Percentiles rank a stretch among this genome's conserved stretches.
These are phyloP conservation scores for Berghia stephanieae DNA, from an alignment of 1,140 invertebrate species.

Conservation along the genomic window DNA sequence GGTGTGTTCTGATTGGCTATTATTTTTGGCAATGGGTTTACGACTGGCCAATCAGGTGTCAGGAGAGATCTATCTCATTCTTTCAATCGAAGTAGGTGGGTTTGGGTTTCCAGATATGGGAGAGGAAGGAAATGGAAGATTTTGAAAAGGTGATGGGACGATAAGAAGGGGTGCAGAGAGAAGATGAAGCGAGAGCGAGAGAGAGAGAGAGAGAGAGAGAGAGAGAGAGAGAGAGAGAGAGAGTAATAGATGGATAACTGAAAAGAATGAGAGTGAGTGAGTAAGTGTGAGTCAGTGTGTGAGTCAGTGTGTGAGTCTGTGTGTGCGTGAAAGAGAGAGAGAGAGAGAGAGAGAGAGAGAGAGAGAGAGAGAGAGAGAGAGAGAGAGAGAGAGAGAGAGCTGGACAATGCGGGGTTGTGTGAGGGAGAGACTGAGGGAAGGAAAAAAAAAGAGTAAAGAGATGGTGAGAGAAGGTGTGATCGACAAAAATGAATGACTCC, in stretches of 20 bases:
- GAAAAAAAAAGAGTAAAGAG: not conserved
- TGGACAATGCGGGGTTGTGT: too few species aligned
- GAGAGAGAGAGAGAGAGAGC: slow-evolving; percentile 29
- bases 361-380: slow-evolving; percentile 32
- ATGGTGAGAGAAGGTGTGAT: not conserved
- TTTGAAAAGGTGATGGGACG: too few species aligned
- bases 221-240: slow-evolving; percentile 15
- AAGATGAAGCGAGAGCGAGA: slow-evolving; percentile 11
- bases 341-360: slow-evolving; percentile 29
- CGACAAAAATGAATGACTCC: too few species aligned
- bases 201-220: slow-evolving; percentile 15
- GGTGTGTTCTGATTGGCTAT: too few species aligned
- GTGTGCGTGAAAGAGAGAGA: not conserved
- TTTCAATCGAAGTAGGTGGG: too few species aligned
- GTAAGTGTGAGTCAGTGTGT: not conserved
- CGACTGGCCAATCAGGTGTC: too few species aligned
- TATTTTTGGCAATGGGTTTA: too few species aligned
- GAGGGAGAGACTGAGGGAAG: too few species aligned
- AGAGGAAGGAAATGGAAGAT: too few species aligned
- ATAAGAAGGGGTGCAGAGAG: not conserved
- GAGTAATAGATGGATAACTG: not conserved
- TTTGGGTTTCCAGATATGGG: too few species aligned
- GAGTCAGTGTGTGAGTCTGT: not conserved
- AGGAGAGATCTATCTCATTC: too few species aligned
- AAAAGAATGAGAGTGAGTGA: not conserved